Evolutionary conservation across 1,140 invertebrate genomes (phyloP), one percentile per base, ranked within the genome.

Genomic region (Drosophila mojavensis): DNA sequence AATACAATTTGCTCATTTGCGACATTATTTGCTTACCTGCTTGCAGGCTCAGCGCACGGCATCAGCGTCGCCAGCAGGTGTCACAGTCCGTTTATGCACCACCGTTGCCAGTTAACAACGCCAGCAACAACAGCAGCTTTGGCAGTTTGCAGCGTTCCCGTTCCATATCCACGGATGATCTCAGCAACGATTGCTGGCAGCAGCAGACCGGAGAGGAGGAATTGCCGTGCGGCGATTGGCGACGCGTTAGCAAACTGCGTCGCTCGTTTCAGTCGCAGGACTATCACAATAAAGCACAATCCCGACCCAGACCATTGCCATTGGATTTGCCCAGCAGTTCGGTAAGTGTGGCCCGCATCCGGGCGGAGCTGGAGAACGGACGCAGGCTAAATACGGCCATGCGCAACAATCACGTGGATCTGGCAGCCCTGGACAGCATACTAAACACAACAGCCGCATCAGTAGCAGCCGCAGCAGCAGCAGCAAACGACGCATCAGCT

Each of bases 251-350:
- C 15, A 94, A 94, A 79, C 89, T 94, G 20, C 93, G 94, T 41
- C 89, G 94, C 58, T 96, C 95, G 10, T 93, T 96, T 48, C 94
- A 96, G 82, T 94, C 94, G 24, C 75, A 86, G 66, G 78, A 79
- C 41, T 83, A 79, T 39, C 78, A 81, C 53, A 81, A 82, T 13
- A 69, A 75, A 0, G 13, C 51, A 6, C 28, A 17, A 4, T 6
- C 60, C 10, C 6, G 56, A 0, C 43, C 56, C 1, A 62, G 74
- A 5, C 70, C 88, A 7, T 94, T 92, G 51, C 93, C 94, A 5
- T 81, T 93, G 43, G 94, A 95, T 80, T 79, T 95, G 30, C 93
- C 94, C 1, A 91, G 92, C 55, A 93, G 88, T 58, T 92, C 86
- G 1, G 93, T 93, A 6, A 94, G 92, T 51, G 94, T 94, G 3